Conservation (phyloP, 2,797 vertebrate species). For the Pseudocheirus occidentalis region DNA sequence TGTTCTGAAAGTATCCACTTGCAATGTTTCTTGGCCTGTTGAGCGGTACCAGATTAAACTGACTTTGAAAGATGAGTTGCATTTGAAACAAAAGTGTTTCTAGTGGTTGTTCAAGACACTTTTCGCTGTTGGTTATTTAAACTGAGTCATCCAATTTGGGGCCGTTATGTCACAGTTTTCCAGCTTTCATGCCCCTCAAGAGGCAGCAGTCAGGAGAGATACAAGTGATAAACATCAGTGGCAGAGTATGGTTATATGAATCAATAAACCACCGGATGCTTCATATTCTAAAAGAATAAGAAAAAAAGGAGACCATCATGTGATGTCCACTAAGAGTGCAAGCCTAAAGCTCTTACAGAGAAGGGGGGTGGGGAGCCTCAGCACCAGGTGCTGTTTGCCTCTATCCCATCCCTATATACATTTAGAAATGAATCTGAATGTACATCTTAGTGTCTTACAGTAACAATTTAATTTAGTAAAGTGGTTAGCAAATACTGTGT, state of each 20-base stretch:
- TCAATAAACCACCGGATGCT: constrained; percentile 81
- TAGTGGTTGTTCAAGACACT: constrained; percentile 46
- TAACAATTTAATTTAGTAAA: constrained; percentile 58
- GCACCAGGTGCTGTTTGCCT: constrained; percentile 54
- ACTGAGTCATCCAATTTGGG: constrained; percentile 70
- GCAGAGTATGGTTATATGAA: constrained; percentile 70
- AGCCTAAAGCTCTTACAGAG: constrained; percentile 41
- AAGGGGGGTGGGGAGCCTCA: neutral
- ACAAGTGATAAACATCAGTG: constrained; percentile 71
- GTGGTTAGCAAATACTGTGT: constrained; percentile 46
- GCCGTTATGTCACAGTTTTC: constrained; percentile 70
- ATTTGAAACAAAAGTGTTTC: constrained; percentile 63
- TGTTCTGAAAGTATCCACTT: neutral
- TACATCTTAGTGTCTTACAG: constrained; percentile 53
- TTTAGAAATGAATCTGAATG: constrained; percentile 51
- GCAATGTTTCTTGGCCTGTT: constrained; percentile 40
- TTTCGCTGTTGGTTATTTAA: constrained; percentile 68
- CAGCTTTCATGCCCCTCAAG: constrained; percentile 67
- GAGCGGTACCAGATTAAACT: constrained; percentile 53
- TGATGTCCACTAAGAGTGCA: constrained; percentile 37
- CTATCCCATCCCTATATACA: neutral
- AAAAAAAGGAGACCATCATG: neutral
- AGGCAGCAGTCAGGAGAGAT: constrained; percentile 71
- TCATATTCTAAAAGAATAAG: constrained; percentile 79
- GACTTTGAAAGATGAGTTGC: constrained; percentile 51